Evolutionary conservation across 2,888 invertebrate species (phyloP).

Genomic region (Eristalinus aeneus): DNA sequence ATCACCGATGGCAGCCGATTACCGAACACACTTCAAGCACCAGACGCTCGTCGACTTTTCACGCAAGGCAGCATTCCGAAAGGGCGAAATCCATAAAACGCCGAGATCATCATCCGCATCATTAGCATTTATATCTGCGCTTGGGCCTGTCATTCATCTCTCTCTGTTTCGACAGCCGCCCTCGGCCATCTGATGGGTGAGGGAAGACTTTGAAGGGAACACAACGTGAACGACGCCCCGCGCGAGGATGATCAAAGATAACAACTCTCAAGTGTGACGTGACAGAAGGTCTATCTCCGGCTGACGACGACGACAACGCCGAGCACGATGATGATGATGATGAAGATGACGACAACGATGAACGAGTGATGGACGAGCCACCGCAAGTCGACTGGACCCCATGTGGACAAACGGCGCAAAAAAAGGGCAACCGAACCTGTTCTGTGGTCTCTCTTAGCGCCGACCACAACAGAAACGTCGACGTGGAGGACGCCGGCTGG

Average conservation of each 20-base stretch:
- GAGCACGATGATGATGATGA: background rate
- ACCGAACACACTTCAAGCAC: background rate
- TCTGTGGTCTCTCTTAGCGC: slow-evolving; percentile 49
- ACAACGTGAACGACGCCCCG: slow-evolving; percentile 28
- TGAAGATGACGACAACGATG: slow-evolving; percentile 1
- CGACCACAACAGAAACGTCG: background rate
- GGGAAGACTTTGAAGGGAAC: slow-evolving; percentile 41
- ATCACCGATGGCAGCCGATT: background rate
- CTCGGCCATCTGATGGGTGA: slow-evolving; percentile 30
- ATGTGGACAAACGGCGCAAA: slow-evolving; percentile 44
- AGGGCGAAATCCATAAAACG: slow-evolving; percentile 4
- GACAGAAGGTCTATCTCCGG: slow-evolving; percentile 57
- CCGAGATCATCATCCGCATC: slow-evolving; percentile 44
- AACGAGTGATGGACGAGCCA: background rate
- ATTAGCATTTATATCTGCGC: slow-evolving; percentile 64
- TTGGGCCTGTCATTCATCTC: slow-evolving; percentile 58
- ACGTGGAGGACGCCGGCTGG: background rate
- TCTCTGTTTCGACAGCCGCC: slow-evolving; percentile 52
- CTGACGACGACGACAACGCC: slow-evolving; percentile 16
- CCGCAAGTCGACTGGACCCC: slow-evolving; percentile 29
- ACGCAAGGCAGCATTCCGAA: slow-evolving; percentile 15
- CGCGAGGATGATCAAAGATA: slow-evolving; percentile 63
- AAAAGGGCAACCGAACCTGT: slow-evolving; percentile 55
- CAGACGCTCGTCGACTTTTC: slow-evolving; percentile 12
- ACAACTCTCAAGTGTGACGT: slow-evolving; percentile 54